Percentiles rank a stretch among this genome's conserved stretches.
These are phyloP conservation scores for Ranitomeya variabilis DNA, from an alignment of 2,113 vertebrate genomes.

Conservation along the genomic window DNA sequence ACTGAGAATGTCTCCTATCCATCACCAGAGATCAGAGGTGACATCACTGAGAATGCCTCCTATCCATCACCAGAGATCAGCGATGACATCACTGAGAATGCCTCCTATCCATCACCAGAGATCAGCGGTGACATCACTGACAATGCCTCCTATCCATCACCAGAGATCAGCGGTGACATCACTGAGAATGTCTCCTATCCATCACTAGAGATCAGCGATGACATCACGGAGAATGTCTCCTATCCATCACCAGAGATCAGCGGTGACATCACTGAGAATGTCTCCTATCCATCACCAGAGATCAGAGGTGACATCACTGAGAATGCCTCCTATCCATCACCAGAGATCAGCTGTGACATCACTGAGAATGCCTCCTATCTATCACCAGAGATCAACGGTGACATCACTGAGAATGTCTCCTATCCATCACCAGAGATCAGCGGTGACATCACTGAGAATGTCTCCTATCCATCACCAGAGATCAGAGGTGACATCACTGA, in stretches of 20 bases:
- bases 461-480: not conserved
- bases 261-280: not conserved
- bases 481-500: not conserved
- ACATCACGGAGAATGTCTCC: not conserved
- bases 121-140: not conserved
- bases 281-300: not conserved
- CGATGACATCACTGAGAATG: not conserved
- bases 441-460: not conserved
- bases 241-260: not conserved
- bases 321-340: not conserved
- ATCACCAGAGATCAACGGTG: not conserved
- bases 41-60: not conserved
- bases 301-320: not conserved
- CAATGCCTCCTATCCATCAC: not conserved
- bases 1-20: not conserved
- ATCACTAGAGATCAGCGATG: not conserved
- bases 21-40: not conserved
- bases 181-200: not conserved
- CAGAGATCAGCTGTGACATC: not conserved
- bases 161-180: not conserved
- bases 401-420: not conserved
- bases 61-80: not conserved
- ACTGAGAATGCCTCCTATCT: not conserved
- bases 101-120: not conserved
- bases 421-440: not conserved